Conservation (phyloP, 2,113 vertebrate genomes). For the Ceuthmochares aereus region DNA sequence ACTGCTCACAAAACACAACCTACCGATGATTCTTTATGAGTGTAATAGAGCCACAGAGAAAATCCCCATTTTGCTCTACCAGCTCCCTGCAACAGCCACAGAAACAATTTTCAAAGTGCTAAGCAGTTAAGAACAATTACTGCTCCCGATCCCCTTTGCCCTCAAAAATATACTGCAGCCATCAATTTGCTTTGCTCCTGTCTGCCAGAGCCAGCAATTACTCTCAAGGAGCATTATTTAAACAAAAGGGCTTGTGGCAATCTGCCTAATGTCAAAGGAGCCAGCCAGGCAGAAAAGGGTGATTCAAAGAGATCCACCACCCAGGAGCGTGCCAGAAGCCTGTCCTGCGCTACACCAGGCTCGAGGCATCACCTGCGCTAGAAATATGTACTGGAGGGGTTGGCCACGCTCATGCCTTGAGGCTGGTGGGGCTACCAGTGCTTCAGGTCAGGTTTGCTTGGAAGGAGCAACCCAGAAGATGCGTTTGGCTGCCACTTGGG, state of each 20-base stretch:
- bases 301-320: not conserved
- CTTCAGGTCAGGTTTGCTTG: not conserved
- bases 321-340: not conserved
- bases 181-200: not conserved
- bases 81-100: not conserved
- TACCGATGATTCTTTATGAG: rapidly evolving
- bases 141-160: not conserved
- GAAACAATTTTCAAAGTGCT: not conserved
- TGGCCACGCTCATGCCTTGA: not conserved
- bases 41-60: not conserved
- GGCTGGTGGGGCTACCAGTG: rapidly evolving
- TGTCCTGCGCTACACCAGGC: not conserved
- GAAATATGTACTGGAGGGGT: rapidly evolving
- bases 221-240: not conserved
- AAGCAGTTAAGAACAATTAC: not conserved
- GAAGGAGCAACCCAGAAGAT: not conserved
- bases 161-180: not conserved
- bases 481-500: not conserved
- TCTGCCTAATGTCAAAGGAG: not conserved
- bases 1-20: not conserved
- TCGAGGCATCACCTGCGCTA: rapidly evolving
- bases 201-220: not conserved
- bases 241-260: not conserved
- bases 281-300: not conserved
- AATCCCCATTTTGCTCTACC: not conserved